These are phyloP conservation scores for Hymenochirus boettgeri DNA, from an alignment of 2,113 vertebrate genomes.

Conservation along the genomic window DNA sequence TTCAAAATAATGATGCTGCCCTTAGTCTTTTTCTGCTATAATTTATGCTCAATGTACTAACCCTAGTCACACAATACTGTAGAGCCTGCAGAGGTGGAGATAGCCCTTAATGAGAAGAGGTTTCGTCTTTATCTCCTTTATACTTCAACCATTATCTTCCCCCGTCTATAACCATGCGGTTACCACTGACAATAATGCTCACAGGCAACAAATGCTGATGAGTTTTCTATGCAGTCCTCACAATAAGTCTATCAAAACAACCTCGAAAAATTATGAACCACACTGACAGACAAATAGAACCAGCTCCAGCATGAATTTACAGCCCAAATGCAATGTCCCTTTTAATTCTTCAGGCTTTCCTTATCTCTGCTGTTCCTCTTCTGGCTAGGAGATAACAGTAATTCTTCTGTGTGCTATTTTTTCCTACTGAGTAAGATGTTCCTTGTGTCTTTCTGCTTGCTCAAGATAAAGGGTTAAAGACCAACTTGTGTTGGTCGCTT, in stretches of 20 bases:
- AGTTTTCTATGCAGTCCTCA: constrained; percentile 92
- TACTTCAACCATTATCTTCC: constrained; percentile 93
- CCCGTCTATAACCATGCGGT: constrained; percentile 95
- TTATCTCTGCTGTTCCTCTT: constrained; percentile 93
- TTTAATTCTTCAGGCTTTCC: constrained; percentile 86
- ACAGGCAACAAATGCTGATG: constrained; percentile 94
- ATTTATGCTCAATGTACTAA: constrained; percentile 80
- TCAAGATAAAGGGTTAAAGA: constrained; percentile 99
- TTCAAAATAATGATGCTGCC: constrained; percentile 52
- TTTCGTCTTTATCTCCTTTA: constrained; percentile 90
- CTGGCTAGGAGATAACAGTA: constrained; percentile 96
- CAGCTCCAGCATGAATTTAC: constrained; percentile 82
- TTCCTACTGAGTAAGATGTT: constrained; percentile 80
- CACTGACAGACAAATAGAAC: constrained; percentile 82
- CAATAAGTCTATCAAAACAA: constrained; percentile 95
- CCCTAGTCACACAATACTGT: constrained; percentile 81
- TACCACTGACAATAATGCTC: constrained; percentile 94
- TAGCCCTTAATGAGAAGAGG: constrained; percentile 99
- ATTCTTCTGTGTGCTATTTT: constrained; percentile 88
- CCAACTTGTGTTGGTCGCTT: constrained; percentile 86
- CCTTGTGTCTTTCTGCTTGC: constrained; percentile 92
- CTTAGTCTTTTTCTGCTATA: constrained; percentile 65
- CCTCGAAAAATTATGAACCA: constrained; percentile 80
- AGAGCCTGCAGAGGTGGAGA: constrained; percentile 92
- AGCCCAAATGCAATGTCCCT: constrained; percentile 81